Evolutionary conservation across 2,888 invertebrate species (phyloP), one percentile per base, ranked within the genome.

Genomic region (Philaethria dido): DNA sequence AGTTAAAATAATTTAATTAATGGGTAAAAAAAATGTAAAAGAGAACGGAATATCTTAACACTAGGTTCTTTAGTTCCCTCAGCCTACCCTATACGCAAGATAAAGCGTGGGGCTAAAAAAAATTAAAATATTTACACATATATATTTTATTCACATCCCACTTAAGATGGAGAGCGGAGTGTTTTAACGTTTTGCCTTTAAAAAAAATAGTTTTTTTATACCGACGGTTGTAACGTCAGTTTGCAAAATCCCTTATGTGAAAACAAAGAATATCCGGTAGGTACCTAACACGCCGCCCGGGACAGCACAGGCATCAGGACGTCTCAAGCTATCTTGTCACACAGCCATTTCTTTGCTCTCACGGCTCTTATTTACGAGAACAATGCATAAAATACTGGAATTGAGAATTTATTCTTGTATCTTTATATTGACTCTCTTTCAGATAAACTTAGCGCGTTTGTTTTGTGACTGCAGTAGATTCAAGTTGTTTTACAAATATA

Each of bases 261-360:
- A 71, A 85, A 87, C 86, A 88, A 87, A 87, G 83, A 79, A 84
- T 83, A 80, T 80, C 74, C 59, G 75, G 83, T 85, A 85, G 86
- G 85, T 86, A 83, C 82, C 77, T 78, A 66, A 77, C 78, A 80
- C 79, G 77, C 74, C 78, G 74, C 77, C 74, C 78, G 74, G 78
- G 78, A 77, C 78, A 77, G 74, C 82, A 82, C 84, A 85, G 86
- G 80, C 82, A 81, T 84, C 83, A 81, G 80, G 78, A 80, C 80
- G 79, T 79, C 80, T 84, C 77, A 78, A 77, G 83, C 83, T 89
- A 89, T 89, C 89, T 89, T 87, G 88, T 87, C 88, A 84, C 81
- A 81, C 81, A 81, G 80, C 81, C 82, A 82, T 84, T 85, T 80
- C 81, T 82, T 81, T 83, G 78, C 79, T 82, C 79, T 76, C 83